A percentile compares a stretch with the other conserved stretches of the same genome.
Evolutionary conservation across 2,113 vertebrate genomes (phyloP).

Genomic region (Numenius arquata): DNA sequence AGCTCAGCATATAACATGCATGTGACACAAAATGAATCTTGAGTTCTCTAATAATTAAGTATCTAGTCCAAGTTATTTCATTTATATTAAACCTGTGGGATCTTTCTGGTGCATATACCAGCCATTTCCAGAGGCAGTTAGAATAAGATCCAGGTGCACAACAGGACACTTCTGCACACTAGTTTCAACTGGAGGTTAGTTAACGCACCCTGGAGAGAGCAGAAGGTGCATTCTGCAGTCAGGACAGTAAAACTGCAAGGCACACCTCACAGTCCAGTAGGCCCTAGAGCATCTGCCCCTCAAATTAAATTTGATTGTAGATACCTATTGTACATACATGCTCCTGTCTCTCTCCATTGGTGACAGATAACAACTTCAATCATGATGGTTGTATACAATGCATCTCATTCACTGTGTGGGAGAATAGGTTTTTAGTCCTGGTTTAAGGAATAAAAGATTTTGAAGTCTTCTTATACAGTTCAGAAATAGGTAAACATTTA

Average conservation of each 20-base stretch:
- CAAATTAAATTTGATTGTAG: not conserved
- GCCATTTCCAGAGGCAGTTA: not conserved
- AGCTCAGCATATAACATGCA: not conserved
- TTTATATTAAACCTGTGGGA: not conserved
- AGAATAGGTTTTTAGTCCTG: not conserved
- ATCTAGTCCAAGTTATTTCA: not conserved
- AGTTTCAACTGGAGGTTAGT: not conserved
- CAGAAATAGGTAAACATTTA: not conserved
- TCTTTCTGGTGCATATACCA: not conserved
- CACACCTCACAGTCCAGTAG: not conserved
- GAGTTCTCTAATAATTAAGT: not conserved
- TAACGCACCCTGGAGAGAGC: not conserved
- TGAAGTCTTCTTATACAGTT: not conserved
- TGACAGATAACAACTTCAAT: not conserved
- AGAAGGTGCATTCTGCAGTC: not conserved
- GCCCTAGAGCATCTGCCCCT: not conserved
- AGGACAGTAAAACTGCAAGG: not conserved
- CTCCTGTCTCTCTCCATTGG: not conserved
- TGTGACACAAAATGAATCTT: not conserved
- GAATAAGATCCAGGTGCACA: not conserved
- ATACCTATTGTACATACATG: not conserved
- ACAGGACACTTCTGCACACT: not conserved
- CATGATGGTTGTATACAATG: accelerated
- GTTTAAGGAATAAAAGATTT: not conserved
- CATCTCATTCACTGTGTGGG: not conserved